phyloP scores from a whole-genome alignment of 2,113 vertebrate genomes.

The Sarotherodon lohbergeri region DNA sequence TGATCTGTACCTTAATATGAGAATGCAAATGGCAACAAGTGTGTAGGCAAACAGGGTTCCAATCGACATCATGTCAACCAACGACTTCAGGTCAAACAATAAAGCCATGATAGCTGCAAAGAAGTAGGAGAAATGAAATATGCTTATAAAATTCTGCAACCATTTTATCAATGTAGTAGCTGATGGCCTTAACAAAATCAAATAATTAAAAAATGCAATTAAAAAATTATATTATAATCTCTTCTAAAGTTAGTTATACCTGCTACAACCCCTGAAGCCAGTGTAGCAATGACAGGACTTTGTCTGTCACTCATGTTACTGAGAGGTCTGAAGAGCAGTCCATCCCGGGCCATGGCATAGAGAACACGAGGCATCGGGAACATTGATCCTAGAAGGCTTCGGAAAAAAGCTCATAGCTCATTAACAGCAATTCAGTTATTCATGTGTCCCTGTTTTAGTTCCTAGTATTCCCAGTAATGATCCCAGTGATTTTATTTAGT shows the following conservation, averaged over 20 bases:
- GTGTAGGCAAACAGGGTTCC: constrained; percentile 93
- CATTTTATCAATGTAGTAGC: background rate
- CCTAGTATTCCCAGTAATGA: background rate
- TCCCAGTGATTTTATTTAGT: background rate
- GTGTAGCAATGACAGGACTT: constrained; percentile 84
- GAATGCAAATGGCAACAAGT: constrained; percentile 88
- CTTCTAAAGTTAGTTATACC: constrained; percentile 64
- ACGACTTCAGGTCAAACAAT: constrained; percentile 85
- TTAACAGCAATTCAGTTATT: background rate
- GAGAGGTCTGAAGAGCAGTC: constrained; percentile 84
- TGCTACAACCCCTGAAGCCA: constrained; percentile 79
- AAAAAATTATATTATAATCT: background rate
- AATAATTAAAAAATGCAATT: background rate
- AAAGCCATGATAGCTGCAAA: constrained; percentile 85
- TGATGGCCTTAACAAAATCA: background rate
- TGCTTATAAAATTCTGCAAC: background rate
- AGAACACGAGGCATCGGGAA: constrained; percentile 96
- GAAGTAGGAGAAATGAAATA: background rate
- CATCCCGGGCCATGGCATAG: constrained; percentile 92
- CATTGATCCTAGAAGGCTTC: constrained; percentile 88
- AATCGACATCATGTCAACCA: constrained; percentile 96
- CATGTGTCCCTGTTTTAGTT: background rate
- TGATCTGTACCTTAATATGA: constrained; percentile 84
- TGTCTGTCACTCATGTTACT: constrained; percentile 76
- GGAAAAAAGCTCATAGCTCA: background rate